Percentiles rank a stretch among this genome's conserved stretches.
phyloP scores from a whole-genome alignment of 2,888 invertebrate genomes.

The Quadroppia sp. region DNA sequence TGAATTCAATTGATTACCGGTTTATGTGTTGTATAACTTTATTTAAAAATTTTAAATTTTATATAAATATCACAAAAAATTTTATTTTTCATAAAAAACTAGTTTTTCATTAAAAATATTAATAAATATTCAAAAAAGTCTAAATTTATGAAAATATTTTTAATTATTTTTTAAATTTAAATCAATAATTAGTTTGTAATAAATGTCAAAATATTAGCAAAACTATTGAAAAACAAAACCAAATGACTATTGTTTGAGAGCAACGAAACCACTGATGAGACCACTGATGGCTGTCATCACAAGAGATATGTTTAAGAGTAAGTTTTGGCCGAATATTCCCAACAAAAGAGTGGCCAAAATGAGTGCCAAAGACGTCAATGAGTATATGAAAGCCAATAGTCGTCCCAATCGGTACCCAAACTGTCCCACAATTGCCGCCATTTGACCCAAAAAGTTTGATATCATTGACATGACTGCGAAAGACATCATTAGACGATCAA shows the following conservation, averaged over 20 bases:
- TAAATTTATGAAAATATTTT: too few species aligned
- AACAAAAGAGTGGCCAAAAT: background rate
- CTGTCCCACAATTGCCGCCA: conserved; percentile 39
- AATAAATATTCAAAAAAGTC: too few species aligned
- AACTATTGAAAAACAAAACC: background rate
- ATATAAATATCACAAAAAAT: too few species aligned
- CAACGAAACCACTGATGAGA: conserved; percentile 4
- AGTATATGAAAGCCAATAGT: background rate
- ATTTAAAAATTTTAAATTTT: too few species aligned
- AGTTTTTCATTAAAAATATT: too few species aligned
- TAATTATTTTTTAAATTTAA: too few species aligned
- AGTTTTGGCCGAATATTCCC: background rate
- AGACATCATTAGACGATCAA: conserved; percentile 36
- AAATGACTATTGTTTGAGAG: background rate
- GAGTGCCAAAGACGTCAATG: background rate
- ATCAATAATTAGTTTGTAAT: background rate
- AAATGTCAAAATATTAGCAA: background rate
- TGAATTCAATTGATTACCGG: too few species aligned
- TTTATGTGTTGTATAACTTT: too few species aligned
- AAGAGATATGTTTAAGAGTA: background rate
- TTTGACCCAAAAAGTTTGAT: conserved; percentile 19
- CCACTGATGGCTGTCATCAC: background rate
- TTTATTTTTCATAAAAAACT: too few species aligned
- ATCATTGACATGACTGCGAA: conserved; percentile 29
- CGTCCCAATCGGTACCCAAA: conserved; percentile 8